phyloP scores from a whole-genome alignment of 1,140 invertebrate genomes.

The Aphelenchoides avenae region DNA sequence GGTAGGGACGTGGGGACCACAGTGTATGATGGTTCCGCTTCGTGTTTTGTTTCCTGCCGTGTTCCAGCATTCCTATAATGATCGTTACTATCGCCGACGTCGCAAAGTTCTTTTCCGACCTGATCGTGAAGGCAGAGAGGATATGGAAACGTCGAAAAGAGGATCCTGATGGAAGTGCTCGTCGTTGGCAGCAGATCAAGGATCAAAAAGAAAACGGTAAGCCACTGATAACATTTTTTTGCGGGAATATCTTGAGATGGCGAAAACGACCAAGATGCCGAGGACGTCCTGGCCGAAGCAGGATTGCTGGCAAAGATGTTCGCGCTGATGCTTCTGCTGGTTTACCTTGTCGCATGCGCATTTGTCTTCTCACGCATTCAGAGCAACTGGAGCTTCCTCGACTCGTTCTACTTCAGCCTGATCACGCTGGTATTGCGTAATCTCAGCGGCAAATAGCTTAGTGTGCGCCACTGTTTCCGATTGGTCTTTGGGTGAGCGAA shows the following conservation, averaged over 20 bases:
- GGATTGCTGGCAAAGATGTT: slow-evolving; percentile 27
- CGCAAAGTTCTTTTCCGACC: slow-evolving; percentile 47
- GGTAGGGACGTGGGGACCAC: too few species aligned
- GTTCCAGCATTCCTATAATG: slow-evolving; percentile 43
- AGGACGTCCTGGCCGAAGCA: slow-evolving; percentile 26
- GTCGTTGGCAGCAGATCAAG: background rate
- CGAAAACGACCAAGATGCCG: slow-evolving; percentile 15
- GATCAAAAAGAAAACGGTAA: slow-evolving; percentile 1
- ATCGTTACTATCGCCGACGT: slow-evolving; percentile 47
- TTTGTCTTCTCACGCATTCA: slow-evolving; percentile 25
- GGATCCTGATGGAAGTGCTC: too few species aligned
- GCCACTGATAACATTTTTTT: background rate
- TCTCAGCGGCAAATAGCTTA: too few species aligned
- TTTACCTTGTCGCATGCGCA: slow-evolving; percentile 32
- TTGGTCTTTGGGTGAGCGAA: too few species aligned
- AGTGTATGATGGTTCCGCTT: background rate
- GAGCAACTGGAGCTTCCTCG: slow-evolving; percentile 36
- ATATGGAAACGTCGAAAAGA: slow-evolving; percentile 3
- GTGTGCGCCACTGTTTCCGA: too few species aligned
- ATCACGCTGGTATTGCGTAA: slow-evolving; percentile 35
- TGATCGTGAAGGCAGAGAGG: slow-evolving; percentile 13
- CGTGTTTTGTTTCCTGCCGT: background rate
- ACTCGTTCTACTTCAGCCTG: slow-evolving; percentile 45
- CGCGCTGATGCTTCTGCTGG: slow-evolving; percentile 32
- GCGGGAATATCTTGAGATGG: background rate